A percentile compares a stretch with the other conserved stretches of the same genome.
phyloP scores from a whole-genome alignment of 2,797 vertebrate genomes.

The Acipenser oxyrinchus region DNA sequence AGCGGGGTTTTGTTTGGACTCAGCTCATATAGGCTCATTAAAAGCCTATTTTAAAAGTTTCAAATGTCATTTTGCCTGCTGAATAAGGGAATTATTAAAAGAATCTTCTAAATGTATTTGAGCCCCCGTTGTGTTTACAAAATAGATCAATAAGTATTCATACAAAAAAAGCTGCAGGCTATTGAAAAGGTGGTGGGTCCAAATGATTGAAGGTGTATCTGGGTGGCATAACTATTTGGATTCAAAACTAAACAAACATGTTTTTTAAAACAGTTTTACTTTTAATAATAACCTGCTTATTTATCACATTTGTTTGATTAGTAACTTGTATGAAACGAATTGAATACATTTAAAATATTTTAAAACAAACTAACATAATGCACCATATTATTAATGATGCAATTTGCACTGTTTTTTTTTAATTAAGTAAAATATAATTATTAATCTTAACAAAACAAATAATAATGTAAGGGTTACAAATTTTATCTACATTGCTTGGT shows the following conservation, averaged over 20 bases:
- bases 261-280: background rate
- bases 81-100: constrained; percentile 66
- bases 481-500: too few relatives aligned
- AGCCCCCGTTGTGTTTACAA: constrained; percentile 55
- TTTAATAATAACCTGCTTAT: too few relatives aligned
- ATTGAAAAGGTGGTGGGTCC: constrained; percentile 18
- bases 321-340: too few relatives aligned
- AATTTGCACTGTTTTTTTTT: too few relatives aligned
- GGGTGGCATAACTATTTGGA: constrained; percentile 7
- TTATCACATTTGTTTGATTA: too few relatives aligned
- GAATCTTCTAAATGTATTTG: constrained; percentile 66
- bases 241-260: background rate
- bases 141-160: constrained; percentile 73
- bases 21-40: constrained; percentile 72
- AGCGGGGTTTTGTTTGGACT: constrained; percentile 59
- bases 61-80: constrained; percentile 65
- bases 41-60: constrained; percentile 78
- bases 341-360: too few relatives aligned
- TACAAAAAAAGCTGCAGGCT: constrained; percentile 39
- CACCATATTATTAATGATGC: too few relatives aligned
- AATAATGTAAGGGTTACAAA: too few relatives aligned
- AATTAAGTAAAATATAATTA: too few relatives aligned
- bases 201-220: constrained; percentile 11
- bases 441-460: too few relatives aligned
- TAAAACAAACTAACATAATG: too few relatives aligned